Conservation (phyloP, 2,888 invertebrate species). For the Alloscopus bannaensis region DNA sequence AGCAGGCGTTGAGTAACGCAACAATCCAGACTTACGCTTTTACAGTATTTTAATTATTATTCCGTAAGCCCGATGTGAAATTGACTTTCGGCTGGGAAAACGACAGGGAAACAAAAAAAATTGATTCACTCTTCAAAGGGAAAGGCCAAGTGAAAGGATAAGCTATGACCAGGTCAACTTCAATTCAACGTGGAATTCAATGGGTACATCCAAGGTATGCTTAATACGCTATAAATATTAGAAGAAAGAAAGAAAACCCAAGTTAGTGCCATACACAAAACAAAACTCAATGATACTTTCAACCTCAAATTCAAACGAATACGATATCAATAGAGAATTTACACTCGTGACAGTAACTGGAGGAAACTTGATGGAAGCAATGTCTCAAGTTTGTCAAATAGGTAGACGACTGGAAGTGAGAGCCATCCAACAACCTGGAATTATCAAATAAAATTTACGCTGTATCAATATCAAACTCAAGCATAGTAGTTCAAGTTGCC, state of each 20-base stretch:
- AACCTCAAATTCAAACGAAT: slow-evolving; percentile 22
- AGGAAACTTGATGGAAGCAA: slow-evolving; percentile 87
- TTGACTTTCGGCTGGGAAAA: no score
- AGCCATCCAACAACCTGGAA: slow-evolving; percentile 84
- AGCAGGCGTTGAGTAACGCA: no score
- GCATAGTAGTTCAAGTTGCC: slow-evolving; percentile 3
- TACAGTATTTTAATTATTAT: no score
- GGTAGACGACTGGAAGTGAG: slow-evolving; percentile 86
- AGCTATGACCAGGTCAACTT: no score
- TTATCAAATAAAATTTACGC: slow-evolving; percentile 49
- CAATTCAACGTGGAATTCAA: no score
- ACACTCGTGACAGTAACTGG: slow-evolving; percentile 77
- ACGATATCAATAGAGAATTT: slow-evolving; percentile 28
- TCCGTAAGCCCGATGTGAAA: no score
- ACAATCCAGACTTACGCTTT: no score
- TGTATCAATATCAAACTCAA: slow-evolving; percentile 1
- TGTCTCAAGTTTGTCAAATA: slow-evolving; percentile 88
- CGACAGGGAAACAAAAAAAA: no score
- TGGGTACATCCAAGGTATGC: no score
- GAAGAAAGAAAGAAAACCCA: slow-evolving; percentile 13
- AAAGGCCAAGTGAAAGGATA: no score
- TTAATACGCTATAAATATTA: no score
- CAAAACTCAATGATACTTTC: slow-evolving; percentile 28
- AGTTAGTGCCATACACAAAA: slow-evolving; percentile 20
- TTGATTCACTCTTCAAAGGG: no score